Evolutionary conservation across 2,113 vertebrate genomes (phyloP).

Genomic region (Urocitellus parryii): DNA sequence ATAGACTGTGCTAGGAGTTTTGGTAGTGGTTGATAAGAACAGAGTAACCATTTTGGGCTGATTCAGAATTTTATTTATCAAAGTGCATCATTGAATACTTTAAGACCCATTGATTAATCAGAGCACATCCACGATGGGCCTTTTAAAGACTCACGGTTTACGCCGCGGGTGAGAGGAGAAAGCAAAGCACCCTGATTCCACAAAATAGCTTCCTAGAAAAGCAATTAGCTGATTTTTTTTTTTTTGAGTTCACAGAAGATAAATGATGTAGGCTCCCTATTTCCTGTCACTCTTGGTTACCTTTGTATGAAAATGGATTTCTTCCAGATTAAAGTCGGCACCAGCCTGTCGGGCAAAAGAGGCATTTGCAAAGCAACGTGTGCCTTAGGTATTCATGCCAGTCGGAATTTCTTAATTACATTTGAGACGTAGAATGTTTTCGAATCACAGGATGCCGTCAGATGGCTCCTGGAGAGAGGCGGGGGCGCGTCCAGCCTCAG

Average conservation of each 20-base stretch:
- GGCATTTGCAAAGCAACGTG: constrained; percentile 80
- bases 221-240: constrained; percentile 85
- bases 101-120: constrained; percentile 57
- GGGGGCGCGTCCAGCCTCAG: constrained; percentile 6
- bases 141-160: constrained; percentile 74
- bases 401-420: constrained; percentile 82
- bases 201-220: constrained; percentile 87
- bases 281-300: constrained; percentile 89
- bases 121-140: constrained; percentile 42
- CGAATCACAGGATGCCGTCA: constrained; percentile 69
- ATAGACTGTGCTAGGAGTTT: not conserved
- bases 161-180: constrained; percentile 64
- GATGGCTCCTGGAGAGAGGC: constrained; percentile 63
- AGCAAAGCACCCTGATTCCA: constrained; percentile 77
- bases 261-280: constrained; percentile 82
- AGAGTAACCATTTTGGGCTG: not conserved
- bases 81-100: constrained; percentile 50
- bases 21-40: not conserved
- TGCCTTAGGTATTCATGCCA: constrained; percentile 81
- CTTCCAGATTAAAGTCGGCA: constrained; percentile 88
- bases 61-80: constrained; percentile 62
- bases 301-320: constrained; percentile 88
- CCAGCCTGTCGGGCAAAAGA: constrained; percentile 84
- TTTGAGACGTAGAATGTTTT: constrained; percentile 80
- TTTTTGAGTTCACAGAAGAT: constrained; percentile 83